These are phyloP conservation scores for Oreochromis niloticus DNA, from an alignment of 2,113 vertebrate genomes.

Conservation along the genomic window DNA sequence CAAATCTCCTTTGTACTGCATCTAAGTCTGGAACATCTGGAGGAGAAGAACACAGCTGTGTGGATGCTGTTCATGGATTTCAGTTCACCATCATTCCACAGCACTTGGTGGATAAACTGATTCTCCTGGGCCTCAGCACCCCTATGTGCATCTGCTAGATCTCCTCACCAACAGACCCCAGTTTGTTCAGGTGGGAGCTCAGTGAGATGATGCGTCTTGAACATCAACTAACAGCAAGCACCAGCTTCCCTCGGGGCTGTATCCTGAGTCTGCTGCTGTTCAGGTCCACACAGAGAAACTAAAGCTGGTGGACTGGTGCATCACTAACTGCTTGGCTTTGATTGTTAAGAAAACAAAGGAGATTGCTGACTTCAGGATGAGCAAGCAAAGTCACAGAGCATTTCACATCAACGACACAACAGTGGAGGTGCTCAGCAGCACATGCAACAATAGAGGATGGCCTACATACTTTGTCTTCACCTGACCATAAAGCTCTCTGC, in stretches of 20 bases:
- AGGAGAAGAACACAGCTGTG: background rate
- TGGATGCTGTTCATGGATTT: fast-evolving
- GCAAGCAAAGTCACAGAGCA: background rate
- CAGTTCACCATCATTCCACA: background rate
- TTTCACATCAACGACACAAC: background rate
- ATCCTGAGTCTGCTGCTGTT: background rate
- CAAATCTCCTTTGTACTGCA: background rate
- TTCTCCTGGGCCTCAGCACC: background rate
- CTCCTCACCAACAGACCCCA: background rate
- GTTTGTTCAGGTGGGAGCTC: background rate
- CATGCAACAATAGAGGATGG: background rate
- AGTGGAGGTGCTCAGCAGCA: background rate
- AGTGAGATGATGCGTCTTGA: background rate
- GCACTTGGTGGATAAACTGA: background rate
- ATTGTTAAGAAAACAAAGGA: background rate
- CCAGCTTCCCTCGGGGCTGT: background rate
- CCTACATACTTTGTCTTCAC: background rate
- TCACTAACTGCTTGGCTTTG: background rate
- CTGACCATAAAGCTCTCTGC: background rate
- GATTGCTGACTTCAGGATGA: fast-evolving
- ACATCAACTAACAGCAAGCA: background rate
- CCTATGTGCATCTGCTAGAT: background rate
- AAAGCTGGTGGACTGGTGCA: background rate
- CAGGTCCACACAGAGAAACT: background rate
- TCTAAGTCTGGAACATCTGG: background rate